Conservation (phyloP, 2,113 vertebrate species). For the Rhadina sibilatrix region DNA sequence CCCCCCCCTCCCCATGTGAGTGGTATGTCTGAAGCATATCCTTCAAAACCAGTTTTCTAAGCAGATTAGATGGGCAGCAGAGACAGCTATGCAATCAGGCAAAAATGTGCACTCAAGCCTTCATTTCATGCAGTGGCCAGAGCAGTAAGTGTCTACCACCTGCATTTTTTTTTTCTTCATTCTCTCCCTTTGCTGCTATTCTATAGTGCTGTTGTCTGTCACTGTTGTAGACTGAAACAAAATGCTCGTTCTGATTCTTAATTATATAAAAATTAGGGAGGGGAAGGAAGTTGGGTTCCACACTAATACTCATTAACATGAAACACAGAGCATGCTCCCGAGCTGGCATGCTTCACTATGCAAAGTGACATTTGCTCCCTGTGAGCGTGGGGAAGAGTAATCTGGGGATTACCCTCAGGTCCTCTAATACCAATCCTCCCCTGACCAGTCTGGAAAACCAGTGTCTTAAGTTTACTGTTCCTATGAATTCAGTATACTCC, state of each 20-base stretch:
- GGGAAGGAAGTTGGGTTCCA: conserved; percentile 18
- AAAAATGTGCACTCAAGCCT: conserved; percentile 67
- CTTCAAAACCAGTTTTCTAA: conserved; percentile 75
- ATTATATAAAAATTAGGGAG: conserved; percentile 27
- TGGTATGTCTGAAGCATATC: conserved; percentile 69
- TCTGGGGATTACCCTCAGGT: conserved; percentile 10
- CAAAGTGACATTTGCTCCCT: conserved; percentile 38
- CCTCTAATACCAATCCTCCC: neutral
- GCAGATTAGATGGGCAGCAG: conserved; percentile 71
- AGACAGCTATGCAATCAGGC: conserved; percentile 71
- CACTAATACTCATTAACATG: neutral
- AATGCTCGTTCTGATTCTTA: neutral
- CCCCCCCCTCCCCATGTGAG: neutral
- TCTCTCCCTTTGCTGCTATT: neutral
- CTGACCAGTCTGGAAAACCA: neutral
- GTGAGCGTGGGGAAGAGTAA: neutral
- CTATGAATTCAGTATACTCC: neutral
- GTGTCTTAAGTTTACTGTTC: neutral
- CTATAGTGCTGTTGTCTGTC: neutral
- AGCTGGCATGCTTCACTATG: neutral
- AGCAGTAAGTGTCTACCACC: conserved; percentile 48
- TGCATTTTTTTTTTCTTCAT: neutral
- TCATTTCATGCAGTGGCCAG: conserved; percentile 16
- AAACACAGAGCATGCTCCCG: neutral
- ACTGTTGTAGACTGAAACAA: neutral